Evolutionary conservation across 2,888 invertebrate species (phyloP).

Genomic region (Acanthosepion pharaonis): DNA sequence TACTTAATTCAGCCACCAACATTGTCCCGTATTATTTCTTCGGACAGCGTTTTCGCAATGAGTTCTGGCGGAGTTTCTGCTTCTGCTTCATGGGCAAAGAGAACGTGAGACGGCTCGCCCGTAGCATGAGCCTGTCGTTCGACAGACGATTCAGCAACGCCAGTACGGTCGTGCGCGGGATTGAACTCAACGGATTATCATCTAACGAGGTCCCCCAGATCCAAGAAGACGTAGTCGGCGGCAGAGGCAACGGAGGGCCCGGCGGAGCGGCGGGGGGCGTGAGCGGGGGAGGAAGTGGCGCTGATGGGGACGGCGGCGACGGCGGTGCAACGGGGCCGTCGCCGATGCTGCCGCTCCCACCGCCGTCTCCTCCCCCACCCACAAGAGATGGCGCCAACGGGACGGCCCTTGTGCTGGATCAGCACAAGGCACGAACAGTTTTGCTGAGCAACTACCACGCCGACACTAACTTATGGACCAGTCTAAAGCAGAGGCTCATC

Average conservation of each 20-base stretch:
- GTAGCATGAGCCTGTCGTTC: conserved; percentile 64
- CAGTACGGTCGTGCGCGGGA: conserved; percentile 52
- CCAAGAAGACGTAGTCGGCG: conserved; percentile 37
- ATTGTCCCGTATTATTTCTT: conserved; percentile 75
- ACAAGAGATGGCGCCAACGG: conserved; percentile 35
- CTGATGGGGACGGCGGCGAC: background rate
- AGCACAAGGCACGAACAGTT: conserved; percentile 39
- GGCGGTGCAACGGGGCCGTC: background rate
- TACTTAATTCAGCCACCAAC: conserved; percentile 74
- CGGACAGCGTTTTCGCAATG: conserved; percentile 71
- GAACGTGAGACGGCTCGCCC: conserved; percentile 59
- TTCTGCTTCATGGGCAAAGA: conserved; percentile 64
- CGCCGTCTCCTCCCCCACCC: background rate
- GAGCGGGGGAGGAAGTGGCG: background rate
- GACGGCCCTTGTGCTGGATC: conserved; percentile 10
- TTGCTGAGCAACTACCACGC: conserved; percentile 34
- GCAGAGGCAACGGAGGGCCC: background rate
- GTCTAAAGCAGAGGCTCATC: conserved; percentile 37
- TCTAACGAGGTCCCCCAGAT: conserved; percentile 53
- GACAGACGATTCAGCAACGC: conserved; percentile 58
- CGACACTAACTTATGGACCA: conserved; percentile 24
- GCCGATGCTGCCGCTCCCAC: background rate
- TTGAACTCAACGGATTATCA: conserved; percentile 56
- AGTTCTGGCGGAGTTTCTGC: conserved; percentile 72
- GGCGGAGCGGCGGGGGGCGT: background rate